phyloP scores from a whole-genome alignment of 2,888 invertebrate species.

The Druceiella hillmani region DNA sequence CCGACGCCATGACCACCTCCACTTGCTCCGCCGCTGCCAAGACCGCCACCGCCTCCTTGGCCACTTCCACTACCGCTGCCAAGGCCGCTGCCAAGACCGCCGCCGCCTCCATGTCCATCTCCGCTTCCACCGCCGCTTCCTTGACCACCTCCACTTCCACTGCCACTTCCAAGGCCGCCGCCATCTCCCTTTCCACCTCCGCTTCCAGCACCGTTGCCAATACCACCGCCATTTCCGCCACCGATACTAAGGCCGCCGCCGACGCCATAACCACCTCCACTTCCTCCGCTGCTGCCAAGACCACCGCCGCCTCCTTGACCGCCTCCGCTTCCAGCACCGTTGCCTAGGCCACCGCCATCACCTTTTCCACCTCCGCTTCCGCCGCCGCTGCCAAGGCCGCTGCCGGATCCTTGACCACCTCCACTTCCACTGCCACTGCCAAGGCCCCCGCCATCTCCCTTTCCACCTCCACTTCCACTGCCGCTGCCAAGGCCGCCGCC shows the following conservation, averaged over 20 bases:
- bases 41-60: too few species aligned
- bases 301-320: slow-evolving; percentile 15
- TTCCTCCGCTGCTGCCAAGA: slow-evolving; percentile 20
- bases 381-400: slow-evolving; percentile 25
- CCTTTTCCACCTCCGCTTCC: slow-evolving; percentile 7
- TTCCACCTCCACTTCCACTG: slow-evolving; percentile 15
- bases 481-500: slow-evolving; percentile 14
- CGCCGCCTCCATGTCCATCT: slow-evolving; percentile 22
- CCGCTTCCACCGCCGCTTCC: slow-evolving; percentile 34
- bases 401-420: slow-evolving; percentile 10
- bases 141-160: slow-evolving; percentile 21
- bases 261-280: slow-evolving; percentile 19
- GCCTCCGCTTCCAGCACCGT: too few species aligned
- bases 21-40: slow-evolving; percentile 17
- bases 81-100: slow-evolving; percentile 28
- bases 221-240: slow-evolving; percentile 21
- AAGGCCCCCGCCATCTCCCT: slow-evolving; percentile 11
- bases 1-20: slow-evolving; percentile 22
- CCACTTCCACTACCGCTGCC: too few species aligned
- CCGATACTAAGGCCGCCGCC: slow-evolving; percentile 24
- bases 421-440: slow-evolving; percentile 17
- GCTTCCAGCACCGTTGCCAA: too few species aligned
- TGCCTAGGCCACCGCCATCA: too few species aligned
- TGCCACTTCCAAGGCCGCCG: slow-evolving; percentile 22
- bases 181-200: slow-evolving; percentile 22